phyloP scores from a whole-genome alignment of 2,113 vertebrate species.

The Glaucidium brasilianum region DNA sequence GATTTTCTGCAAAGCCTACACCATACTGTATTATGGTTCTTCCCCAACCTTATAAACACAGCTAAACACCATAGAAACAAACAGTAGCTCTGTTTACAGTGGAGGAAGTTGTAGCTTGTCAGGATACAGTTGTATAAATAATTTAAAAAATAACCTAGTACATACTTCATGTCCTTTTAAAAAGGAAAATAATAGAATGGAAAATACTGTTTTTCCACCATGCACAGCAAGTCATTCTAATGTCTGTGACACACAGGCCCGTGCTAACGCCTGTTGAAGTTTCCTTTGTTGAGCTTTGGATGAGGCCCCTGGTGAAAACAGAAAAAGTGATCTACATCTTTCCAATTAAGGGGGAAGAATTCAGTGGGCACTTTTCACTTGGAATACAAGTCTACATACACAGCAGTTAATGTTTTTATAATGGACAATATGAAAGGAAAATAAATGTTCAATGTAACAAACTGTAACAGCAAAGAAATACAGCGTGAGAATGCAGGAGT shows the following conservation, averaged over 20 bases:
- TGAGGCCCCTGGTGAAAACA: not conserved
- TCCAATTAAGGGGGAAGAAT: not conserved
- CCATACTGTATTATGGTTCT: not conserved
- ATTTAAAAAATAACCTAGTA: constrained; percentile 7
- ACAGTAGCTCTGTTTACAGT: constrained; percentile 58
- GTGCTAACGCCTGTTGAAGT: not conserved
- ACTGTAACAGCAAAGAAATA: not conserved
- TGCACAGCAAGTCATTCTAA: not conserved
- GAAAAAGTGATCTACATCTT: not conserved
- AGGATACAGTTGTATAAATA: constrained; percentile 71
- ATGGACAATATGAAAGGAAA: not conserved
- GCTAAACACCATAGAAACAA: constrained; percentile 42
- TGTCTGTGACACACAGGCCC: not conserved
- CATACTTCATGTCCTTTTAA: not conserved
- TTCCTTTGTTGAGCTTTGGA: constrained; percentile 1
- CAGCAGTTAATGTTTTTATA: not conserved
- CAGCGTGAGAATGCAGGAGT: not conserved
- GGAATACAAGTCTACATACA: not conserved
- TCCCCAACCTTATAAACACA: constrained; percentile 35
- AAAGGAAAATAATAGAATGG: constrained; percentile 43
- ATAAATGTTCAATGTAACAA: not conserved
- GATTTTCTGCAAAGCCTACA: not conserved
- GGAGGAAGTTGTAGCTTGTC: constrained; percentile 67
- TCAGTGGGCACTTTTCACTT: not conserved
- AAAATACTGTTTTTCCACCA: constrained; percentile 12